Base-by-base conservation (phyloP, 2,888 invertebrate species). In the Rosalia funebris region DNA sequence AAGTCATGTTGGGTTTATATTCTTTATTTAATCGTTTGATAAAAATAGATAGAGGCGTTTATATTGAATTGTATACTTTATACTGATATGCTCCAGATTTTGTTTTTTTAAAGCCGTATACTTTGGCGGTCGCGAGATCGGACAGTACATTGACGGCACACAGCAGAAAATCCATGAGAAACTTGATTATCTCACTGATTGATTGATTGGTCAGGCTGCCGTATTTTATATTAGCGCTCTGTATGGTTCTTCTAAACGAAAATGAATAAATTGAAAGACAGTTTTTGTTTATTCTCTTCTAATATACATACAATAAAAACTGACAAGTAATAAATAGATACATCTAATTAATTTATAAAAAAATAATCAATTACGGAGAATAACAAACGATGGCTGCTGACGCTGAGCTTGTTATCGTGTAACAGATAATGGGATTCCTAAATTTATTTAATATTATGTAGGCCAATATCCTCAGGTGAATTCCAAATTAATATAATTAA, bases 381-480 rank as follows among this genome's bases (percentile, higher is more conserved):
- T 50, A 58, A 58, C 42, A 48, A 44, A 60, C 37, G 50, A 50
- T 34, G 9, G 10, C 14, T 9, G 34, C n/a, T n/a, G n/a, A 19
- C 3, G 10, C 11, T 34, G 5, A 3, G n/a, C 50, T 39, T 39
- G 37, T 50, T 50, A 25, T 48, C 36, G 48, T 39, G 50, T 50
- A 20, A 39, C 50, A 25, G 52, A 58, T 65, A 67, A 62, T 64
- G 62, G 64, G 57, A 68, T 71, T 71, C 65, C 68, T 65, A 68
- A 73, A 73, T 72, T 72, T 72, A 71, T 74, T 70, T 71, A 69
- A 72, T 70, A 69, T 66, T 63, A 70, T 69, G 68, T 67, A 65
- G 68, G 66, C 68, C 62, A 64, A 57, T 52, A 39, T 62, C 68
- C 64, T 42, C 19, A 44, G 58, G 66, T 56, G 52, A n/a, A n/a